Conservation (phyloP, 2,888 invertebrate species). For the Bedellia somnulentella region DNA sequence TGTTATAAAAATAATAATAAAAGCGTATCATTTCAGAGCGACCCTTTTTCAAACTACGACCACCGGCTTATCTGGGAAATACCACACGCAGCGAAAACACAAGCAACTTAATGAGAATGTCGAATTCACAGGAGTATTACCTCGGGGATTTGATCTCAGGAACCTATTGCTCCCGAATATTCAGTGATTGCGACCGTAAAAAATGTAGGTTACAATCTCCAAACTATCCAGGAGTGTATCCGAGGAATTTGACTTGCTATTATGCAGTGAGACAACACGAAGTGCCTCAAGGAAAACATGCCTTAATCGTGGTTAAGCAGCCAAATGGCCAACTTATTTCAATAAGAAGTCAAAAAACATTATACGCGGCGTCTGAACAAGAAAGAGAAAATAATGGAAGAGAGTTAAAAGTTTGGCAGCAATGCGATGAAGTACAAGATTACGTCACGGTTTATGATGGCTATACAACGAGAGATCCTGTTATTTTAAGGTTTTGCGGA, state of each 20-base stretch:
- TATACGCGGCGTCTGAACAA: conserved; percentile 62
- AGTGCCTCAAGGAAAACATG: conserved; percentile 84
- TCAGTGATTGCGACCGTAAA: conserved; percentile 89
- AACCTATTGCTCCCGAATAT: conserved; percentile 89
- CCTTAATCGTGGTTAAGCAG: conserved; percentile 82
- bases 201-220: conserved; percentile 89
- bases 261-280: conserved; percentile 87
- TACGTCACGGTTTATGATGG: conserved; percentile 89
- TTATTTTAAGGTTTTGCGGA: conserved; percentile 87
- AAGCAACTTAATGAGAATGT: conserved; percentile 30
- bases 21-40: conserved; percentile 42
- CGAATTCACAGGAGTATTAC: conserved; percentile 66
- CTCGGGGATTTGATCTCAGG: conserved; percentile 87
- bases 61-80: conserved; percentile 48
- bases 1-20: too few species aligned
- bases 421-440: conserved; percentile 86
- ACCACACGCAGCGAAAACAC: conserved; percentile 47
- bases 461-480: conserved; percentile 84
- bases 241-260: conserved; percentile 91
- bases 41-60: conserved; percentile 52
- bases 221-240: conserved; percentile 91
- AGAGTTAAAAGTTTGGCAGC: conserved; percentile 74
- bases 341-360: conserved; percentile 75
- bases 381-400: conserved; percentile 61
- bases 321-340: conserved; percentile 83